Conservation (phyloP, 2,888 invertebrate species). For the Morpho helenor region DNA sequence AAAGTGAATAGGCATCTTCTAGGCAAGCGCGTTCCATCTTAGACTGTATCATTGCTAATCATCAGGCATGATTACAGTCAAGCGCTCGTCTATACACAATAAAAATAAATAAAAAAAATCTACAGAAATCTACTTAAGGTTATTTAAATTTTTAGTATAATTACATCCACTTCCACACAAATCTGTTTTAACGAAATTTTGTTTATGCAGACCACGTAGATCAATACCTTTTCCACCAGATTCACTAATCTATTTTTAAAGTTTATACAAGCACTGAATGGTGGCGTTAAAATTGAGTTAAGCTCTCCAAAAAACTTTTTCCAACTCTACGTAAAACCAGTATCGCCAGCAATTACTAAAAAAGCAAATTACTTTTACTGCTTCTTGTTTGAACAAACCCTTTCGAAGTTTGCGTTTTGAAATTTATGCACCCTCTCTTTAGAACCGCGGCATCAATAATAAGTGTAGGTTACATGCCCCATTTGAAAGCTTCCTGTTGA, state of each 20-base stretch:
- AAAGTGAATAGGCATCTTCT: too few species aligned
- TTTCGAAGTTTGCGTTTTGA: conserved; percentile 55
- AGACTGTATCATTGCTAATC: too few species aligned
- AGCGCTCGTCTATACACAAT: too few species aligned
- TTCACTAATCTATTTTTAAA: conserved; percentile 11
- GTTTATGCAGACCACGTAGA: conserved; percentile 7
- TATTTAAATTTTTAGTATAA: too few species aligned
- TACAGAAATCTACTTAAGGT: too few species aligned
- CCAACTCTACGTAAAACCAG: conserved; percentile 39
- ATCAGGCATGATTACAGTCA: too few species aligned
- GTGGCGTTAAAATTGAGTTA: conserved; percentile 9
- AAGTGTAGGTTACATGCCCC: conserved; percentile 79
- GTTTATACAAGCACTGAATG: conserved; percentile 8
- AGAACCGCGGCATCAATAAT: conserved; percentile 64
- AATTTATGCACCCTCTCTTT: conserved; percentile 73
- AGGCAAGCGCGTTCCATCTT: too few species aligned
- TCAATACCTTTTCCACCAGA: conserved; percentile 9
- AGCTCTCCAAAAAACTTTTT: conserved; percentile 15
- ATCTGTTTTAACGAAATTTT: neutral
- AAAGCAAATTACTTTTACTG: conserved; percentile 39
- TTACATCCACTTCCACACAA: neutral
- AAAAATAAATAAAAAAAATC: too few species aligned
- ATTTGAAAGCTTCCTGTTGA: conserved; percentile 78
- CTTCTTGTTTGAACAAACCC: conserved; percentile 66
- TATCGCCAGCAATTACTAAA: conserved; percentile 47